These are phyloP conservation scores for Eumerus sabulonum DNA, from an alignment of 2,888 invertebrate genomes.

Conservation along the genomic window DNA sequence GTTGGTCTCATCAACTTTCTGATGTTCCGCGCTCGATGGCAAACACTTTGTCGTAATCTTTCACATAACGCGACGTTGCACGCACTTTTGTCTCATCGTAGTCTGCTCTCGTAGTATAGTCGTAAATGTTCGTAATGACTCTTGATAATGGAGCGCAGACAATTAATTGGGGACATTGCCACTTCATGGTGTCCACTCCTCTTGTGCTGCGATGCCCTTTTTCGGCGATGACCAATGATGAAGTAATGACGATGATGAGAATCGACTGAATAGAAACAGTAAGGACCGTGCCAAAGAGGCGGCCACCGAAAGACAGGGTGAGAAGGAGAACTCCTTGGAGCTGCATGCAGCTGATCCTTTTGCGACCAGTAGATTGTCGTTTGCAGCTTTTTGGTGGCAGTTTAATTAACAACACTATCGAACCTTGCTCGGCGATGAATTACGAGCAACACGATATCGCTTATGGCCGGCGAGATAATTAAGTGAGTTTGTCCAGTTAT, in stretches of 20 bases:
- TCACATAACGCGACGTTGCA: slow-evolving; percentile 52
- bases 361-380: slow-evolving; percentile 28
- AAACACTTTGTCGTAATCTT: slow-evolving; percentile 59
- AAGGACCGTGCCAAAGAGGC: slow-evolving; percentile 1
- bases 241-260: slow-evolving; percentile 26
- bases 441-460: not conserved
- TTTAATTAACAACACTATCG: slow-evolving; percentile 52
- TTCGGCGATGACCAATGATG: slow-evolving; percentile 1
- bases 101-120: slow-evolving; percentile 38
- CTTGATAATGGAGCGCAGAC: slow-evolving; percentile 67
- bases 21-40: slow-evolving; percentile 56
- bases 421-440: slow-evolving; percentile 29
- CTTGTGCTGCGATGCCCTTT: slow-evolving; percentile 12
- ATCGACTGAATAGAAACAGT: slow-evolving; percentile 8
- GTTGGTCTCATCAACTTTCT: slow-evolving; percentile 52
- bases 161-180: slow-evolving; percentile 62
- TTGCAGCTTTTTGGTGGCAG: slow-evolving; percentile 45
- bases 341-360: slow-evolving; percentile 45
- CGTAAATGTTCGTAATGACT: slow-evolving; percentile 64
- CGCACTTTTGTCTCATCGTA: slow-evolving; percentile 50
- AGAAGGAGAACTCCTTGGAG: slow-evolving; percentile 19
- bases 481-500: slow-evolving; percentile 29
- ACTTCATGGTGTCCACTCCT: slow-evolving; percentile 20
- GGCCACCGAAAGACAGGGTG: slow-evolving; percentile 1
- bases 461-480: slow-evolving; percentile 33